Conservation (phyloP, 2,888 invertebrate species). For the Crepidodera aurea region DNA sequence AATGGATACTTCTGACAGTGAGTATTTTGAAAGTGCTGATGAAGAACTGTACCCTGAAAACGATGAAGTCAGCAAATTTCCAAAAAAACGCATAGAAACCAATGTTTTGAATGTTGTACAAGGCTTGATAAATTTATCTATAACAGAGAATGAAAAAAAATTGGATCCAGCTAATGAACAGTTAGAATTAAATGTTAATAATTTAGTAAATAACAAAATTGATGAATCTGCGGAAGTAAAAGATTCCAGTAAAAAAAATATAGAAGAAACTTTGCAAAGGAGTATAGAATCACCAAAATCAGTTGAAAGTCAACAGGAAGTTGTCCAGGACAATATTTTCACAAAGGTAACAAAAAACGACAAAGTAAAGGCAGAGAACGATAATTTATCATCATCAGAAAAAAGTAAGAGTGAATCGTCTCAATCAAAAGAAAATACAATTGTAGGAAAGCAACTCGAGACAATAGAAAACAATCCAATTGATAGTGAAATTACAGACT, state of each 20-base stretch:
- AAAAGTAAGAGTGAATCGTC: background rate
- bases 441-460: no score
- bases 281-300: background rate
- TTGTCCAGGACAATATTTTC: background rate
- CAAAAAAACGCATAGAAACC: background rate
- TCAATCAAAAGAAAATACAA: background rate
- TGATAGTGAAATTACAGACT: no score
- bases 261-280: background rate
- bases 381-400: background rate
- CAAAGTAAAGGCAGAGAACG: no score
- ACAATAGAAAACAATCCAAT: no score
- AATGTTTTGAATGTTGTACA: background rate
- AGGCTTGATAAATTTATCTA: constrained; percentile 2
- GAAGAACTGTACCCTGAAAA: constrained; percentile 69
- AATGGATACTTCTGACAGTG: constrained; percentile 79
- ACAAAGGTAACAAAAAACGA: background rate
- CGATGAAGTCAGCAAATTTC: constrained; percentile 46
- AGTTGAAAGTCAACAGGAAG: background rate
- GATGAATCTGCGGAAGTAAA: background rate
- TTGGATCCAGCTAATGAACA: background rate
- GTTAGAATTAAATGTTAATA: background rate
- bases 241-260: background rate
- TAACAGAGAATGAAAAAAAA: background rate
- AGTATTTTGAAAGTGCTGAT: constrained; percentile 80
- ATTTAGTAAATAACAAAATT: background rate